A percentile compares a stretch with the other conserved stretches of the same genome.
phyloP scores from a whole-genome alignment of 2,888 invertebrate species.

The Drosophila lacicola region DNA sequence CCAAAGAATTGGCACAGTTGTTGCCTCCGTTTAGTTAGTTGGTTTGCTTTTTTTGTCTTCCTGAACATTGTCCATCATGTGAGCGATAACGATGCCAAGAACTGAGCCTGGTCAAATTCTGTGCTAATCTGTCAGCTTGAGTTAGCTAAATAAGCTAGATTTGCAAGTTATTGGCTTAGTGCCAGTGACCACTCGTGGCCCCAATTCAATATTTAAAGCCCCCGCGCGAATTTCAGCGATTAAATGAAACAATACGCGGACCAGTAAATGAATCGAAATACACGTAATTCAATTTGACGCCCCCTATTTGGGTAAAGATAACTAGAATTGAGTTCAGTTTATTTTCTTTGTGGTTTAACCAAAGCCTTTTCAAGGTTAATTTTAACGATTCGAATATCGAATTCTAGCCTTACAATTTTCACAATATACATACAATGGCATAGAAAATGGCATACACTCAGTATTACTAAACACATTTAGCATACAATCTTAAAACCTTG shows the following conservation, averaged over 20 bases:
- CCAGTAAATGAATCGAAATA: slow-evolving; percentile 12
- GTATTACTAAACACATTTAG: neutral
- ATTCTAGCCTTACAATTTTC: slow-evolving; percentile 2
- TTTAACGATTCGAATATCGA: neutral
- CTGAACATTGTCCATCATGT: slow-evolving; percentile 44
- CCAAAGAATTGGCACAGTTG: slow-evolving; percentile 71
- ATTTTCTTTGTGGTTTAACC: slow-evolving; percentile 5
- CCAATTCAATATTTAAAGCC: slow-evolving; percentile 50
- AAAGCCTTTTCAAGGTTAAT: slow-evolving; percentile 56
- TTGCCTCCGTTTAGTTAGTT: slow-evolving; percentile 24
- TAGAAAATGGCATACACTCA: neutral
- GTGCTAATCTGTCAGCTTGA: slow-evolving; percentile 71
- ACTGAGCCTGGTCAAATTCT: slow-evolving; percentile 52
- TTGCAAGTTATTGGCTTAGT: slow-evolving; percentile 69
- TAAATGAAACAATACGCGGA: slow-evolving; percentile 32
- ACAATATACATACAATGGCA: neutral
- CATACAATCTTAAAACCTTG: neutral
- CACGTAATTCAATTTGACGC: slow-evolving; percentile 64
- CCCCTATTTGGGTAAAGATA: slow-evolving; percentile 41
- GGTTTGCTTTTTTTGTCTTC: slow-evolving; percentile 47
- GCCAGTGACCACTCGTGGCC: slow-evolving; percentile 47
- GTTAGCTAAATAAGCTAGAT: slow-evolving; percentile 70
- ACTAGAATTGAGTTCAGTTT: slow-evolving; percentile 43
- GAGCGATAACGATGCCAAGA: slow-evolving; percentile 24
- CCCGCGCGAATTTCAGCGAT: slow-evolving; percentile 37